phyloP scores from a whole-genome alignment of 2,113 vertebrate species.

The Arvicanthis niloticus region DNA sequence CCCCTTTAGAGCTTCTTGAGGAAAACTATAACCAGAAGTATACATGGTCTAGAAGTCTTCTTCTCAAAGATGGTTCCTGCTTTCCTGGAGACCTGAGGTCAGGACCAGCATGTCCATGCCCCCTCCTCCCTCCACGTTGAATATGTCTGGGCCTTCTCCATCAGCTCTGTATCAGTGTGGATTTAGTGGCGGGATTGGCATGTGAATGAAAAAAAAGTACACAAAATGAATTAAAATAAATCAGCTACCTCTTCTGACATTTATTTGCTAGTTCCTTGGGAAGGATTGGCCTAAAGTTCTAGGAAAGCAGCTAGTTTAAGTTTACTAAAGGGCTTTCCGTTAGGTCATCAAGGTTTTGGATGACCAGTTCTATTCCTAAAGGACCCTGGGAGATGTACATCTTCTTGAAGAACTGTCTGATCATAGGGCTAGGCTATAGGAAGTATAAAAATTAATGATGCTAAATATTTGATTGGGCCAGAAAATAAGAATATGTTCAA shows the following conservation, averaged over 20 bases:
- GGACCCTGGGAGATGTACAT: neutral
- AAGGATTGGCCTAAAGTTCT: neutral
- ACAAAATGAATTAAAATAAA: neutral
- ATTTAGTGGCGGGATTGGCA: neutral
- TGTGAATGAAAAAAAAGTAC: neutral
- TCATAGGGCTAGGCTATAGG: constrained; percentile 5
- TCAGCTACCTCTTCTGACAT: neutral
- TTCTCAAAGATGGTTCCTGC: neutral
- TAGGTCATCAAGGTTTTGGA: constrained; percentile 59
- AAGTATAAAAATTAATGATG: constrained; percentile 16
- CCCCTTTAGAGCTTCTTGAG: neutral
- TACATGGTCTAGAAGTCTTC: neutral
- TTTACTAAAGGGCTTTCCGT: constrained; percentile 51
- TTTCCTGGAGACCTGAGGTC: neutral
- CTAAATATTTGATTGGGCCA: neutral
- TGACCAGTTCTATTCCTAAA: constrained; percentile 43
- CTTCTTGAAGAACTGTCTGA: constrained; percentile 15
- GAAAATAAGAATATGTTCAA: constrained; percentile 5
- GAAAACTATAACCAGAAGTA: neutral
- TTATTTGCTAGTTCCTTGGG: neutral
- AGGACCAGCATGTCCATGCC: neutral
- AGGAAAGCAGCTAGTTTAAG: constrained; percentile 12
- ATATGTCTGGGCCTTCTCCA: neutral
- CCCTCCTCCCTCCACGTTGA: neutral
- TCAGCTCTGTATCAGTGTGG: neutral